Evolutionary conservation across 2,113 vertebrate genomes (phyloP), one percentile per base, ranked within the genome.

Genomic region (Poicephalus meyeri): DNA sequence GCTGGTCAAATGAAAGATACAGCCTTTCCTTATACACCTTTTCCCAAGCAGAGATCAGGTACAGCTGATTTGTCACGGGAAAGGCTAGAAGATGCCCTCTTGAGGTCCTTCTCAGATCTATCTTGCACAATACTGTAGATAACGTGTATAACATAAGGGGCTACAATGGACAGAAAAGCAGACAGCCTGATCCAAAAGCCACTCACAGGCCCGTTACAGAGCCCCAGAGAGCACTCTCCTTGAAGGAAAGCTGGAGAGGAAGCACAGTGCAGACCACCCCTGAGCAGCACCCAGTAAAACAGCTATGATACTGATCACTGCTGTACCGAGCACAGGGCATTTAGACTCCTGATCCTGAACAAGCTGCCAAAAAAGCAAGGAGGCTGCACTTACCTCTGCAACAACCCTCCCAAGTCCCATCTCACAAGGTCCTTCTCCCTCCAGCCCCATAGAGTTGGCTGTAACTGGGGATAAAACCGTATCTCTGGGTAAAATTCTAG

Each of bases 31-130:
- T 42, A 49, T 9, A 37, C 56, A 95, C 91, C 80, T 89, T 86
- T 91, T 13, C 47, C 35, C 37, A 58, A 11, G 47, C 18, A 0
- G 39, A 71, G 52, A 12, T 44, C 89, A 93, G 94, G 94, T 92
- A 49, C 70, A 81, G 80, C 46, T 35, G 73, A 55, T 78, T 71
- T 92, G 77, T 76, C 84, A 76, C 1, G 21, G 91, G 84, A 74
- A 91, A 97, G 78, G 94, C 95, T 95, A 72, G 80, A 92, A 97
- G 89, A 97, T 96, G 94, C 93, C 94, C 96, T 96, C 96, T 95
- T 95, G 93, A 96, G 94, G 95, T 95, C 56, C 95, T 95, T 96
- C 89, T 60, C 89, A 95, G 95, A 95, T 89, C 65, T 89, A 58
- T 95, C 93, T 84, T 76, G 19, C 61, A n/a, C 46, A 42, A 3